Evolutionary conservation across 2,888 invertebrate species (phyloP).

Genomic region (Andrena camellia): DNA sequence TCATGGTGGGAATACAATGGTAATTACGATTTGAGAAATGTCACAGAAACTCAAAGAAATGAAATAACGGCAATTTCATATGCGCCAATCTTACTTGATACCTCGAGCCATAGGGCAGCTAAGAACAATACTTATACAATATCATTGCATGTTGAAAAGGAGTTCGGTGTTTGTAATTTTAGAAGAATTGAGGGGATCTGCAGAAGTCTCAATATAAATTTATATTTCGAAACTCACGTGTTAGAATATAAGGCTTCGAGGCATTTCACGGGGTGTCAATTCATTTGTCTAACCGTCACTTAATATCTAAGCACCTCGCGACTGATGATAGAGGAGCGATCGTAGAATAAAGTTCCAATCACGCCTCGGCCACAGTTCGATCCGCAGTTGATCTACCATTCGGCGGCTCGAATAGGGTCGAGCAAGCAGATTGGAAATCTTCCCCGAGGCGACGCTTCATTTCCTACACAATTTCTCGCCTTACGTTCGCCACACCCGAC

Average conservation of each 20-base stretch:
- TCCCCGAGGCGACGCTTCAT: neutral
- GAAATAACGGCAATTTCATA: too few species aligned
- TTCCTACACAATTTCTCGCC: neutral
- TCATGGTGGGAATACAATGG: too few species aligned
- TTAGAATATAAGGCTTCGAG: neutral
- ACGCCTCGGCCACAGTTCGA: neutral
- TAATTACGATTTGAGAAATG: too few species aligned
- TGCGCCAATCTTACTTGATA: neutral
- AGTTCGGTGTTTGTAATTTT: neutral
- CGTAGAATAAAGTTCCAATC: neutral
- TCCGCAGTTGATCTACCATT: conserved; percentile 1
- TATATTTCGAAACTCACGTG: neutral
- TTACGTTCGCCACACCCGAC: neutral
- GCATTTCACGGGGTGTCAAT: neutral
- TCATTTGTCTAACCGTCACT: neutral
- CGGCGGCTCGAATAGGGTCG: neutral
- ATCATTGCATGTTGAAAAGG: neutral
- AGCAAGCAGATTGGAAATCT: conserved; percentile 3
- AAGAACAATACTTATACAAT: neutral
- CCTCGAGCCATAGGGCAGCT: neutral
- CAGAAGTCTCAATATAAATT: conserved; percentile 1
- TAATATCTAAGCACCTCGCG: neutral
- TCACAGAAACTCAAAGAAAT: too few species aligned
- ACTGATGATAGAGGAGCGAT: neutral
- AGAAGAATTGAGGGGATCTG: neutral